Evolutionary conservation across 2,888 invertebrate genomes (phyloP).

Genomic region (Leptopilina drosophilae): DNA sequence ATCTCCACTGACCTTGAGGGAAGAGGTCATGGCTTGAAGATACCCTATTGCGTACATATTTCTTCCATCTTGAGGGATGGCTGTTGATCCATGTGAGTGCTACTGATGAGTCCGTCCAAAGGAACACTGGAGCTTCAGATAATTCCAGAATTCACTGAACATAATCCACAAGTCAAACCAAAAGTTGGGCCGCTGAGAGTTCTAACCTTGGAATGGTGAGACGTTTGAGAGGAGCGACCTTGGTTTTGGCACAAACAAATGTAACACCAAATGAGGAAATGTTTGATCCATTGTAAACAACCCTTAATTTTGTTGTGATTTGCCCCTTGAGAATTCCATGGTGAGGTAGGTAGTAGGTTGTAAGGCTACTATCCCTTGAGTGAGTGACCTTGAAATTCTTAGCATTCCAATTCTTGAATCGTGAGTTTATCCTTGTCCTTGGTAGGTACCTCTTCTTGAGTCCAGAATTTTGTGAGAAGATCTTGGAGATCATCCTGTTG

Average conservation of each 20-base stretch:
- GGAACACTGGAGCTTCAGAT: too few species aligned
- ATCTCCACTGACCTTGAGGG: too few species aligned
- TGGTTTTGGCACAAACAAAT: conserved; percentile 49
- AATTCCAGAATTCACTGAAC: too few species aligned
- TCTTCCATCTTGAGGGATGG: too few species aligned
- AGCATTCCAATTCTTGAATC: not conserved
- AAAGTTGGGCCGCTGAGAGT: too few species aligned
- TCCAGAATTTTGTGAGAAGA: not conserved
- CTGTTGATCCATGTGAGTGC: too few species aligned
- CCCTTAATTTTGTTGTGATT: not conserved
- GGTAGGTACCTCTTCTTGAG: not conserved
- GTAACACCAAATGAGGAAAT: conserved; percentile 42
- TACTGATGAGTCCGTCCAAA: too few species aligned
- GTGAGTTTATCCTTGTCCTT: not conserved
- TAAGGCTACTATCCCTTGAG: not conserved
- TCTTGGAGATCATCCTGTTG: not conserved
- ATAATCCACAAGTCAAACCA: too few species aligned
- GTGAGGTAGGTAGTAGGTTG: not conserved
- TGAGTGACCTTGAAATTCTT: not conserved
- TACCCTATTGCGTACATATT: too few species aligned
- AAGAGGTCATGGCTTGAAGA: too few species aligned
- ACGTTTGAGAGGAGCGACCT: too few species aligned
- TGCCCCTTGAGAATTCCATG: not conserved
- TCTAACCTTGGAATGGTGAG: too few species aligned
- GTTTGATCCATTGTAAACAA: not conserved